Percentiles rank a stretch among this genome's conserved stretches.
phyloP scores from a whole-genome alignment of 2,113 vertebrate genomes.

The Rutilus rutilus region DNA sequence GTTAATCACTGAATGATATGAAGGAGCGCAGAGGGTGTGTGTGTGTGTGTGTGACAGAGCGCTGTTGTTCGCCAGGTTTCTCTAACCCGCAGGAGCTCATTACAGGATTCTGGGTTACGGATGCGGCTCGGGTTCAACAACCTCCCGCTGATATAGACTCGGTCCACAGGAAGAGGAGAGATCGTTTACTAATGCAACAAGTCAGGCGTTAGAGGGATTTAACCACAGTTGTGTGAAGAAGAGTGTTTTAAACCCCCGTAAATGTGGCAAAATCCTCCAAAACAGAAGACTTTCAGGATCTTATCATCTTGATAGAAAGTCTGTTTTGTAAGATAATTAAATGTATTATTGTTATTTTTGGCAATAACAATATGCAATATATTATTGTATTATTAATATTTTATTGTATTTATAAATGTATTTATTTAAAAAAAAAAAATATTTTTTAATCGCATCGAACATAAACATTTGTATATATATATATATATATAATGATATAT shows the following conservation, averaged over 20 bases:
- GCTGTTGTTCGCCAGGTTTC: background rate
- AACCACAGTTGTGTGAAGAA: background rate
- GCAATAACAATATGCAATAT: background rate
- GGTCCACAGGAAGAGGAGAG: background rate
- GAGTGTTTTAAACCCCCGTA: background rate
- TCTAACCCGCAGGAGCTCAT: constrained; percentile 9
- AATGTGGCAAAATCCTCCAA: background rate
- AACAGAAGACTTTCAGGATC: background rate
- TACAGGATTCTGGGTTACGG: background rate
- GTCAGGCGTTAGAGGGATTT: background rate
- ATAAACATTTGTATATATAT: no score
- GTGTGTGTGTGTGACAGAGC: constrained; percentile 30
- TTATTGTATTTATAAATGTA: no score
- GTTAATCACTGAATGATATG: background rate
- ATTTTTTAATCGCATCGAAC: no score
- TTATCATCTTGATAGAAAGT: background rate
- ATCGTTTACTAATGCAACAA: background rate
- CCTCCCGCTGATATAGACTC: background rate
- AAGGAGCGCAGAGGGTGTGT: background rate
- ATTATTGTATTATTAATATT: no score
- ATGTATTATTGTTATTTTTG: background rate
- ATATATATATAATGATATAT: no score
- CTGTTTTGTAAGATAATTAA: background rate
- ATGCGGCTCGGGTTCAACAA: background rate
- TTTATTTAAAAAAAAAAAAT: no score